Evolutionary conservation across 1,140 invertebrate species (phyloP).

Genomic region (Drosophila varians): DNA sequence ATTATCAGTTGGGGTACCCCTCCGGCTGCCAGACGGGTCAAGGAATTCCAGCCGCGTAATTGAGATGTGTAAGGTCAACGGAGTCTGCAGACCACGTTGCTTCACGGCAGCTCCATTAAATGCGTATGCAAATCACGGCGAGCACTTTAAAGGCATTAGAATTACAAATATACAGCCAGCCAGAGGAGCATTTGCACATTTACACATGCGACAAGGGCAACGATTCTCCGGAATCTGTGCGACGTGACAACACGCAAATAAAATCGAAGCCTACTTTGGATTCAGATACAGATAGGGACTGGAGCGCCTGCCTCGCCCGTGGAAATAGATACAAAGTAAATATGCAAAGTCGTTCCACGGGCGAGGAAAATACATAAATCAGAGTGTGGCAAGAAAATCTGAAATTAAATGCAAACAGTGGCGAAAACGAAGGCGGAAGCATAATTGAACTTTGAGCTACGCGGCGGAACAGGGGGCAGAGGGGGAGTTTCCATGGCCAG

Average conservation of each 20-base stretch:
- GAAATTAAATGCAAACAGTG: slow-evolving; percentile 75
- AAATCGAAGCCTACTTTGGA: slow-evolving; percentile 48
- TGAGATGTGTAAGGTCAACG: slow-evolving; percentile 55
- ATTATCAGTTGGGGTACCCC: background rate
- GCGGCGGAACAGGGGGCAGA: too few species aligned
- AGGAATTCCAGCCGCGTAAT: slow-evolving; percentile 36
- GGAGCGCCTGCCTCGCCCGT: slow-evolving; percentile 8
- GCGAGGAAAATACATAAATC: slow-evolving; percentile 70
- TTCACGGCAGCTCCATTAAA: slow-evolving; percentile 4
- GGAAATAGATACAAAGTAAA: slow-evolving; percentile 76
- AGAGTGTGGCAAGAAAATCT: slow-evolving; percentile 53
- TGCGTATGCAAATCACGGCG: slow-evolving; percentile 60
- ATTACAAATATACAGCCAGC: slow-evolving; percentile 59
- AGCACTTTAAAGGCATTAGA: slow-evolving; percentile 74
- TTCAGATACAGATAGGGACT: slow-evolving; percentile 2
- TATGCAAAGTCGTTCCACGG: slow-evolving; percentile 57
- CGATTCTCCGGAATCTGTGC: slow-evolving; percentile 28
- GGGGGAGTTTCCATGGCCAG: background rate
- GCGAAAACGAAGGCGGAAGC: slow-evolving; percentile 50
- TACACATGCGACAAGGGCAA: slow-evolving; percentile 34
- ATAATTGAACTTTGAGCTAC: slow-evolving; percentile 65
- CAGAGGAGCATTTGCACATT: slow-evolving; percentile 19
- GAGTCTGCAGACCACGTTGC: slow-evolving; percentile 9
- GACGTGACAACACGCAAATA: slow-evolving; percentile 51
- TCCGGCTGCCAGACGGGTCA: slow-evolving; percentile 25